Base-by-base conservation (phyloP, 2,888 invertebrate species). In the Acrobasis repandana region DNA sequence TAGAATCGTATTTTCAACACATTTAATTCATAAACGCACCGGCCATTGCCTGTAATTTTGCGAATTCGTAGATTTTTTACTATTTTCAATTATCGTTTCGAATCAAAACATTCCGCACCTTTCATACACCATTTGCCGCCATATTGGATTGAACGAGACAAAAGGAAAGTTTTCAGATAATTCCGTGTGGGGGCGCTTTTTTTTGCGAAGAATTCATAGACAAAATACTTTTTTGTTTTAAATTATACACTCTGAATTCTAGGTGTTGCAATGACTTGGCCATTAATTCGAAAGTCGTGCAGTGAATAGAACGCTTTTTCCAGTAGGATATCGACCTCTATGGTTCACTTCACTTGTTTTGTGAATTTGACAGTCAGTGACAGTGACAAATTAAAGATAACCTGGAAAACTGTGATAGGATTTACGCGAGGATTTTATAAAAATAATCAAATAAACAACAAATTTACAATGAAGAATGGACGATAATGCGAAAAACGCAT, bases 71-170 rank as follows among this genome's bases (percentile, higher is more conserved):
- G 67, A 63, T 73, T 77, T 76, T 80, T 80, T 75, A 77, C 68
- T 76, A 71, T 83, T 82, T 82, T 83, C 82, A 81, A 81, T 85
- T 77, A 80, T 83, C 83, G 81, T 80, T 83, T 83, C 80, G 77
- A 88, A 90, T 88, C 90, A 91, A 89, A 92, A 92, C 91, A 92
- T 86, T 90, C 86, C 81, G 86, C 82, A 88, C 87, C 86, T 86
- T 85, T 87, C 90, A 88, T 89, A 88, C 83, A 83, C 82, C 80
- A 82, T 86, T 91, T 90, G 83, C 90, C 90, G 91, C 91, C 91
- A 92, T 92, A 89, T 92, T 92, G 91, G 85, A 89, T 88, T 86
- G 83, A 84, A 79, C 75, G 85, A 88, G 86, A 90, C 86, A 87
- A 88, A 87, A 88, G 83, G 77, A 80, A 71, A 75, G 75, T 75